These are phyloP conservation scores for Griposia aprilina DNA, from an alignment of 2,888 invertebrate genomes.

Conservation along the genomic window DNA sequence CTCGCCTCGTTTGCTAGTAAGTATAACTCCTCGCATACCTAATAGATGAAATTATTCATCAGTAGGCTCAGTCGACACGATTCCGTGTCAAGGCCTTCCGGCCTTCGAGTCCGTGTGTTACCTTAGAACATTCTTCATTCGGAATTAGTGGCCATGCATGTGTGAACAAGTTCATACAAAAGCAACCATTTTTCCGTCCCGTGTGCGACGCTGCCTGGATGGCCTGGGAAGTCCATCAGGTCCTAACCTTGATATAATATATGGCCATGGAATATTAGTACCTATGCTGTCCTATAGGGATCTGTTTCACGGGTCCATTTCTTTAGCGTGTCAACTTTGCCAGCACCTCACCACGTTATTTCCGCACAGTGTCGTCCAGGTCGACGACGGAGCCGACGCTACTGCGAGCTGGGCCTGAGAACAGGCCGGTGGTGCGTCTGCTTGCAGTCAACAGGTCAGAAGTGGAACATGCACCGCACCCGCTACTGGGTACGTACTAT, in stretches of 20 bases:
- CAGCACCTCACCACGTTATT: neutral
- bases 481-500: constrained; percentile 75
- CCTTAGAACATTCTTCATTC: neutral
- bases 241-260: neutral
- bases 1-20: constrained; percentile 84
- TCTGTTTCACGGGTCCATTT: neutral
- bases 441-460: constrained; percentile 83
- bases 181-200: neutral
- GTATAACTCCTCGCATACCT: constrained; percentile 38
- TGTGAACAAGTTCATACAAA: neutral
- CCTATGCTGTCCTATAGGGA: neutral
- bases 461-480: constrained; percentile 78
- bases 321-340: neutral
- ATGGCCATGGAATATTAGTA: neutral
- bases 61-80: neutral
- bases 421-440: constrained; percentile 80
- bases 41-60: neutral
- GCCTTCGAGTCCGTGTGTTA: neutral
- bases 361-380: constrained; percentile 78
- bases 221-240: neutral
- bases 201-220: neutral
- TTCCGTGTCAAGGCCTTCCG: neutral
- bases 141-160: neutral
- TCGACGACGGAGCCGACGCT: constrained; percentile 76
- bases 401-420: constrained; percentile 70